Conservation (phyloP, 2,888 invertebrate genomes). For the Empis stercorea region DNA sequence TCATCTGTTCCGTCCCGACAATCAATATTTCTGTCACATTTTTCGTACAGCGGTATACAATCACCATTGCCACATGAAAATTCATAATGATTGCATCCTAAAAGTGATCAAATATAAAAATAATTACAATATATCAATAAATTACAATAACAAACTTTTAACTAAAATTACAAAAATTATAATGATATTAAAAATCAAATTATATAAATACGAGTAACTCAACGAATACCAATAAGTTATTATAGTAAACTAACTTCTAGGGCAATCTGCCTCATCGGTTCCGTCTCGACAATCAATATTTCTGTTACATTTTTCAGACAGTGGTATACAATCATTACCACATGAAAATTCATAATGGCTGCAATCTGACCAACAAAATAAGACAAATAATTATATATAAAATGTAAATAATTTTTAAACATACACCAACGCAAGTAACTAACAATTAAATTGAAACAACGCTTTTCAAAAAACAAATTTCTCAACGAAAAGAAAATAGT, state of each 20-base stretch:
- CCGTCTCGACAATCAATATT: conserved; percentile 47
- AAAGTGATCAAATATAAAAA: neutral
- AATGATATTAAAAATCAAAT: neutral
- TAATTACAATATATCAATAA: no score
- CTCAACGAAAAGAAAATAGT: neutral
- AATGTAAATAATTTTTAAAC: no score
- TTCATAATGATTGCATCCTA: neutral
- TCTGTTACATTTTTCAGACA: conserved; percentile 45
- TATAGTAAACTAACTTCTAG: neutral
- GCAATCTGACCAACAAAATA: neutral
- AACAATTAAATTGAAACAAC: no score
- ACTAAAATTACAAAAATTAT: neutral
- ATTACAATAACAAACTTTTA: no score
- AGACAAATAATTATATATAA: neutral
- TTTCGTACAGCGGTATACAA: no score
- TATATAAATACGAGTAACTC: neutral
- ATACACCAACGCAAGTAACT: no score
- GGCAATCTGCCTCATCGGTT: no score
- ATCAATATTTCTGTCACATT: no score
- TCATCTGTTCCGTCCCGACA: no score
- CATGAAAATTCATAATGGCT: conserved; percentile 45
- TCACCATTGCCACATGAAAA: no score
- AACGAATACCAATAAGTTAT: no score
- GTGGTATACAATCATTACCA: conserved; percentile 47
- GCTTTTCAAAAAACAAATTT: neutral